phyloP scores from a whole-genome alignment of 2,888 invertebrate species.

The Glyphotaelius pellucidus region DNA sequence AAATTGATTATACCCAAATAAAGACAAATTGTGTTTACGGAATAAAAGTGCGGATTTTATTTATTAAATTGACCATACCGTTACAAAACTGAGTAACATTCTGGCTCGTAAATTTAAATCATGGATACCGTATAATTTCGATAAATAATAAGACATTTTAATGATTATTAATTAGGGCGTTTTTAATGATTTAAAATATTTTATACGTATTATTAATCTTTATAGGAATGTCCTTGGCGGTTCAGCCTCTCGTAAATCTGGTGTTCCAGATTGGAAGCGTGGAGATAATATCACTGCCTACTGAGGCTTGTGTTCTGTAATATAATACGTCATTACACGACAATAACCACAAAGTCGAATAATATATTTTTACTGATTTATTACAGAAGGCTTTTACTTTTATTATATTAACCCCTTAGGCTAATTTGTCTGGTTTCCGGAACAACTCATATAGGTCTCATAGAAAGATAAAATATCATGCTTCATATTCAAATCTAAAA shows the following conservation, averaged over 20 bases:
- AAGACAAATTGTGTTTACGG: too few relatives aligned
- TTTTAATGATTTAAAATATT: background rate
- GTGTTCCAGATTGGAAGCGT: background rate
- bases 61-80: too few relatives aligned
- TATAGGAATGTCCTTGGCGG: background rate
- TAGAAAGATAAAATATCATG: too few relatives aligned
- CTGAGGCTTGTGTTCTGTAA: background rate
- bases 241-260: background rate
- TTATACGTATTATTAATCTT: background rate
- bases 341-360: background rate
- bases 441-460: too few relatives aligned
- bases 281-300: background rate
- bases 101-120: background rate
- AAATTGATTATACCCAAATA: too few relatives aligned
- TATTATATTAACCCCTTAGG: background rate
- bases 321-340: background rate
- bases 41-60: too few relatives aligned
- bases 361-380: background rate
- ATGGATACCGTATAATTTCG: background rate
- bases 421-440: too few relatives aligned
- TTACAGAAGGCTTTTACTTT: background rate
- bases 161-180: background rate
- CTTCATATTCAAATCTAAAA: too few relatives aligned
- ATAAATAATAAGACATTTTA: background rate
- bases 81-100: background rate